These are phyloP conservation scores for Chaetodon trifascialis DNA, from an alignment of 2,113 vertebrate species.

Conservation along the genomic window DNA sequence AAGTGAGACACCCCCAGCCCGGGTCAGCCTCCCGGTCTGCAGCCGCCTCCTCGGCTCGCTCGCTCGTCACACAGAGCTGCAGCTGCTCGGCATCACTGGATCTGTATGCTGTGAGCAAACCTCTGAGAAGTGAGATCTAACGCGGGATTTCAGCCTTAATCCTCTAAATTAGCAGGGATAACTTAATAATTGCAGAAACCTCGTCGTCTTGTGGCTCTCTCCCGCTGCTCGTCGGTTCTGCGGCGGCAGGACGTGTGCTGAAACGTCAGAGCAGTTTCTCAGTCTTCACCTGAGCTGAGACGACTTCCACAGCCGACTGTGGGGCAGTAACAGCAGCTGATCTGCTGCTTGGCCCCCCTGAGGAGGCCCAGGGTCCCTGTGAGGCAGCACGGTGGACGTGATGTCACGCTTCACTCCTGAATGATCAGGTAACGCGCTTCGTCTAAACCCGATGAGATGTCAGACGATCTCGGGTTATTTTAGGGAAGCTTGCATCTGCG, in stretches of 20 bases:
- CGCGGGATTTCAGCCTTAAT: slow-evolving; percentile 37
- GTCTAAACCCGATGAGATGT: no score
- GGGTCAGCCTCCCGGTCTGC: no score
- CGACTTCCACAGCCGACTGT: slow-evolving; percentile 27
- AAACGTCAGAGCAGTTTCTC: slow-evolving; percentile 42
- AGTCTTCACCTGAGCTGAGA: slow-evolving; percentile 25
- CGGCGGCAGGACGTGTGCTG: not conserved
- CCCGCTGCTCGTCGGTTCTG: slow-evolving; percentile 4
- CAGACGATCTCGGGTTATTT: no score
- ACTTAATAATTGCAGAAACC: slow-evolving; percentile 36
- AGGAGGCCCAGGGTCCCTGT: slow-evolving; percentile 18
- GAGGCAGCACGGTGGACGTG: slow-evolving; percentile 20
- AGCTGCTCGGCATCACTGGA: not conserved
- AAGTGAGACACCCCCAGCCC: no score
- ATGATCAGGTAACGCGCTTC: not conserved
- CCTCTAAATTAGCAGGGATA: slow-evolving; percentile 27
- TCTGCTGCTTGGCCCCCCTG: slow-evolving; percentile 37
- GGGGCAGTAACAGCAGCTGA: slow-evolving; percentile 28
- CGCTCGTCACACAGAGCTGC: no score
- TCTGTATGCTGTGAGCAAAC: slow-evolving; percentile 12
- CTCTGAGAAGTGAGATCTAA: slow-evolving; percentile 20
- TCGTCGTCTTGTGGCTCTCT: not conserved
- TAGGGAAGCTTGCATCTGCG: no score
- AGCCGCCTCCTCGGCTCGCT: no score
- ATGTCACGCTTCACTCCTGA: slow-evolving; percentile 12